These are phyloP conservation scores for Pelecanoides urinatrix DNA, from an alignment of 2,113 vertebrate genomes.

Conservation along the genomic window DNA sequence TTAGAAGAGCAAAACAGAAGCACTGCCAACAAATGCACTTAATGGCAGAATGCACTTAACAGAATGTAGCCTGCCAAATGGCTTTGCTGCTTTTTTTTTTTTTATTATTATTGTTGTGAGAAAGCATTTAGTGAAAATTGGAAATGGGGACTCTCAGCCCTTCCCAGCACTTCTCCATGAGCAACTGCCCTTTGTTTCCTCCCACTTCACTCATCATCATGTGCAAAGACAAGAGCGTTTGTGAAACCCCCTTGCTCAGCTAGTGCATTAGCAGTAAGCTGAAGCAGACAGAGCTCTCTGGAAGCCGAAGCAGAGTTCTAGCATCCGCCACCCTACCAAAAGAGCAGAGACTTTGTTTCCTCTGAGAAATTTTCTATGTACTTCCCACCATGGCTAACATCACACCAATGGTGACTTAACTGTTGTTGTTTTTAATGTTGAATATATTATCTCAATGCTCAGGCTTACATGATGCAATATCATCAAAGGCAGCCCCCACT, in stretches of 20 bases:
- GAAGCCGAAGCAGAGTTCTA: neutral
- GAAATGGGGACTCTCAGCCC: neutral
- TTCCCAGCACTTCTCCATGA: neutral
- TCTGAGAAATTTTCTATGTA: neutral
- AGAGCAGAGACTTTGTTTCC: neutral
- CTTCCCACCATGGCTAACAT: neutral
- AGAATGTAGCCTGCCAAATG: neutral
- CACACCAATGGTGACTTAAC: neutral
- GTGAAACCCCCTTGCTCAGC: neutral
- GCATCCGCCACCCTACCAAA: neutral
- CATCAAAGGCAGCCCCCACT: neutral
- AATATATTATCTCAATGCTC: neutral
- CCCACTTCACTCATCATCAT: neutral
- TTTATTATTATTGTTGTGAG: neutral
- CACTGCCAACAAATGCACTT: neutral
- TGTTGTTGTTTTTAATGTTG: neutral
- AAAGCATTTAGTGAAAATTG: slow-evolving; percentile 13
- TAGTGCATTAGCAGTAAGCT: neutral
- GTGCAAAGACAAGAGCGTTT: neutral
- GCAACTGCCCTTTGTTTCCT: neutral
- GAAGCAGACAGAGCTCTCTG: neutral
- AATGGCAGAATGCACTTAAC: neutral
- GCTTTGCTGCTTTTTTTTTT: neutral
- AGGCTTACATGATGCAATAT: neutral
- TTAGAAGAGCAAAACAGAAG: neutral